Base-by-base conservation (phyloP, 2,113 vertebrate species). In the Mastomys coucha region DNA sequence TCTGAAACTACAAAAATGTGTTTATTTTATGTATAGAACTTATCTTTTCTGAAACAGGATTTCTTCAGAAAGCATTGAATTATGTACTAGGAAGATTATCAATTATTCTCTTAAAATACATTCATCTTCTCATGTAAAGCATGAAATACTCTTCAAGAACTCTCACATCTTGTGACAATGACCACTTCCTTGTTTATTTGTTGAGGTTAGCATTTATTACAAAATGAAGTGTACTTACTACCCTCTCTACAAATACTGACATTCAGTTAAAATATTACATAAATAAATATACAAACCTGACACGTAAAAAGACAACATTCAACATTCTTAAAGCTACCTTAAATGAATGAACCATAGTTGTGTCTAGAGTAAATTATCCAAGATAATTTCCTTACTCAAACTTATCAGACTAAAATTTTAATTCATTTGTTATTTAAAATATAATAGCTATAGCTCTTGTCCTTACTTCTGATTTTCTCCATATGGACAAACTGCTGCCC, bases 131-230 rank as follows among this genome's bases (percentile, higher is more conserved):
- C 22, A 13, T 5, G 7, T 93, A 28, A 39, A 78, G 51, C 17
- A 45, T 20, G 56, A 76, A 91, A 91, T 0, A 13, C 22, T 94
- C 49, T 45, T 73, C 73, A 31, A 76, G 9, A 36, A n/a, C 26
- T 51, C 1, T 51, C 5, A 2, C 6, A 9, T 7, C 16, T 56
- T 16, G 4, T 10, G 0, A 1, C 2, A 84, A 2, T 84, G 53
- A 69, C 9, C 36, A 75, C 5, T 73, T 19, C 28, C 8, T 65
- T 45, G 4, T 73, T 75, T n/a, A 13, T 84, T 65, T 77, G 31
- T 77, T n/a, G 88, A 24, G 33, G 1, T 1, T 45, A 85, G 67
- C 26, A 26, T 72, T 77, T 94, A 36, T 56, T 20, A 78, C 2
- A 28, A 80, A 45, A 88, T 22, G 51, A 1, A 89, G 9, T 3